Evolutionary conservation across 2,113 vertebrate genomes (phyloP), one percentile per base, ranked within the genome.

Genomic region (Phalacrocorax pelagicus): DNA sequence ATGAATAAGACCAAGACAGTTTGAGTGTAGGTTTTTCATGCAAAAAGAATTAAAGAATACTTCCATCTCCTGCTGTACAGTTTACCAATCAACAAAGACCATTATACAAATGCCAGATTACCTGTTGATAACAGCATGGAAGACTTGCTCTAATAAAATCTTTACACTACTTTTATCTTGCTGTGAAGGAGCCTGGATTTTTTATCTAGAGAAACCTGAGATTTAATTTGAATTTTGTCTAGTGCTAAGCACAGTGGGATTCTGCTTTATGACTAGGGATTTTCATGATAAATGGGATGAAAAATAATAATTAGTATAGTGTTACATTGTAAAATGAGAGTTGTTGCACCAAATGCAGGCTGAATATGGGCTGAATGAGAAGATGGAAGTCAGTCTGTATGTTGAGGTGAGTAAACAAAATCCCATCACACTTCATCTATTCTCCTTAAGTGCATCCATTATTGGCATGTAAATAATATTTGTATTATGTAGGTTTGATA

Each of bases 1-100:
- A 93, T 9, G 24, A 86, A 93, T 10, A 96, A 89, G 42, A 96
- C 86, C 83, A 94, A 90, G 97, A 97, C 91, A 74, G 73, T 94
- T 34, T 93, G 63, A 81, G 59, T 51, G 51, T 24, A 21, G 27
- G 62, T n/a, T 80, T 86, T 78, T 72, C 36, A 18, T 47, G 57
- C 29, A 10, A 89, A 84, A 85, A 61, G 1, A 77, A 71, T 54
- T 40, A 70, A 88, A 90, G 29, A 13, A 62, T 55, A 10, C 6
- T 67, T 67, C 73, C 15, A 30, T 63, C 23, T 90, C 49, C 54
- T 77, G 49, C 72, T 72, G 18, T 40, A 20, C 8, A 9, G 6
- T 54, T 84, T 8, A 52, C 4, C 22, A 15, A 10, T 70, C 58
- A 73, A 26, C 21, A 47, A 40, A 73, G 15, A 42, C 8, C 8